Evolutionary conservation across 2,888 invertebrate genomes (phyloP).

Genomic region (Nephrocerus scutellatus): DNA sequence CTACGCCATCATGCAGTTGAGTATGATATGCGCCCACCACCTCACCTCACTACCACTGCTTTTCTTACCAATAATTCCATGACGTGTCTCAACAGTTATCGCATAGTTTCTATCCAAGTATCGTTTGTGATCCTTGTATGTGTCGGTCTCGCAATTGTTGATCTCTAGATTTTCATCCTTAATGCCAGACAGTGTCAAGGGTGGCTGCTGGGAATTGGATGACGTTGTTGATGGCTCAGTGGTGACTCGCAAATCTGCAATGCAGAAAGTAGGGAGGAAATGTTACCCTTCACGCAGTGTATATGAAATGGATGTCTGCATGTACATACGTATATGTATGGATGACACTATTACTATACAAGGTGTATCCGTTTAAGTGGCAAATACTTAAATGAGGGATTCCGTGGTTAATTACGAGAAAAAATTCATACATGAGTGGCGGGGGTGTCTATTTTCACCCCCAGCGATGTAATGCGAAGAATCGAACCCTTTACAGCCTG

Average conservation of each 20-base stretch:
- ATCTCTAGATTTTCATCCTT: conserved; percentile 15
- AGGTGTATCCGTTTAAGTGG: no score
- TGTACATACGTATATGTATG: no score
- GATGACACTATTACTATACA: no score
- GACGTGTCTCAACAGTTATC: conserved; percentile 37
- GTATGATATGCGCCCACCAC: not conserved
- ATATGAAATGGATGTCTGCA: conserved; percentile 13
- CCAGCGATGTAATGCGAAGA: no score
- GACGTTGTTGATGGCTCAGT: conserved; percentile 30
- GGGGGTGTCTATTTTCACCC: no score
- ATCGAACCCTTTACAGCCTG: no score
- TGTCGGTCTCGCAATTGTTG: conserved; percentile 18
- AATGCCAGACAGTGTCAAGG: conserved; percentile 14
- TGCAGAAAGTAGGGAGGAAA: conserved; percentile 6
- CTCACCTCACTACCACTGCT: conserved; percentile 18
- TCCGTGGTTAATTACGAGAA: no score
- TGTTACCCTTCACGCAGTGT: not conserved
- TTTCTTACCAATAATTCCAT: conserved; percentile 37
- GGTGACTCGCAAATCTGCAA: conserved; percentile 39
- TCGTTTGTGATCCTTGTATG: conserved; percentile 25
- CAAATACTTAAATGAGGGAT: no score
- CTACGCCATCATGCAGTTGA: not conserved
- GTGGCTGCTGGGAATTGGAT: conserved; percentile 17
- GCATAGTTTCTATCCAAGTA: conserved; percentile 40
- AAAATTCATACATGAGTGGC: no score